Evolutionary conservation across 2,113 vertebrate species (phyloP), one percentile per base, ranked within the genome.

Genomic region (Spilogale gracilis): DNA sequence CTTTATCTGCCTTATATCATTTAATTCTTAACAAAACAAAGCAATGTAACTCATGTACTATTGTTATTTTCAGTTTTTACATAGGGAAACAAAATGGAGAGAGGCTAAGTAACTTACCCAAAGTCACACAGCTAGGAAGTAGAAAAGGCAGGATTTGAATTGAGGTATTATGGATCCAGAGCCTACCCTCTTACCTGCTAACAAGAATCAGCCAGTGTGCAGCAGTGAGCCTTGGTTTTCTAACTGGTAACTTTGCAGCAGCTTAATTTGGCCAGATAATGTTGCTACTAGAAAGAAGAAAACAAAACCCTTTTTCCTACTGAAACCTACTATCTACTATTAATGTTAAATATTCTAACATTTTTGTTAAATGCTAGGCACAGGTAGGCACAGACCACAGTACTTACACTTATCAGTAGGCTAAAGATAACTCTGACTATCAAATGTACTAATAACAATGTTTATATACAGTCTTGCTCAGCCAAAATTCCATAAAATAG

Each of bases 1-100:
- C 27, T 87, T 61, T 91, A 43, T 38, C 48, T 69, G 13, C 6
- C 12, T n/a, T 45, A 43, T n/a, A 81, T 80, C 20, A 94, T 27
- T 96, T 86, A 61, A 65, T 81, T 88, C 69, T 52, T n/a, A 81
- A 56, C 78, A 45, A 48, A 48, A 6, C 13, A 38, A 79, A 89
- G 38, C 21, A n/a, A 32, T 82, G 5, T 50, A 93, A 61, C n/a
- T 91, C 25, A 52, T n/a, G 2, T 67, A 80, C 14, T 76, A 71
- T 65, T 87, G 61, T 88, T 65, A 80, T 89, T 93, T 95, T 82
- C 50, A 85, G 38, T 30, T 91, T 84, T 91, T 71, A 83, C 32
- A 43, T 60, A 2, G 16, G 25, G 21, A 56, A 88, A 89, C 0
- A 69, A 69, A 76, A 27, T 38, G 60, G 23, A 50, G 23, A 91